Evolutionary conservation across 1,140 invertebrate genomes (phyloP).

Genomic region (Hycleus cichorii): DNA sequence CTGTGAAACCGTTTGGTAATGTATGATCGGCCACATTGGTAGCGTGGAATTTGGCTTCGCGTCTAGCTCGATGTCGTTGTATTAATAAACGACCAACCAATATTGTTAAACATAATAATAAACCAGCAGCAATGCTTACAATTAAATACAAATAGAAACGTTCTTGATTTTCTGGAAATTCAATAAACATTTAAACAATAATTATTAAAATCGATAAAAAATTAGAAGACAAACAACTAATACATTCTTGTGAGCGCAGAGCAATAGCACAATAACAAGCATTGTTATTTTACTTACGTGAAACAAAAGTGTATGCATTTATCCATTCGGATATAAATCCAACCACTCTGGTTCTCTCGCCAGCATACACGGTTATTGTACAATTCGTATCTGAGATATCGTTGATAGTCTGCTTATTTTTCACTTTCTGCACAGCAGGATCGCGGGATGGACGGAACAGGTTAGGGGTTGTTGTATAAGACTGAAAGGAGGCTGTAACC

Average conservation of each 20-base stretch:
- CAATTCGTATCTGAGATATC: constrained; percentile 31
- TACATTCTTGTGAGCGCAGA: background rate
- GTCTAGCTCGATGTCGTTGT: constrained; percentile 50
- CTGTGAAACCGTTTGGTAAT: constrained; percentile 60
- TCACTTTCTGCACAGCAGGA: constrained; percentile 17
- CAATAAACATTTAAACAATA: background rate
- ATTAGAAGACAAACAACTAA: too few species aligned
- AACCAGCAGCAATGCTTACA: constrained; percentile 58
- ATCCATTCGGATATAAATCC: constrained; percentile 52
- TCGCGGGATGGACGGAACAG: constrained; percentile 16
- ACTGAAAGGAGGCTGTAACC: constrained; percentile 20
- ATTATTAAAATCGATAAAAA: too few species aligned
- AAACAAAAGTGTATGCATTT: constrained; percentile 44
- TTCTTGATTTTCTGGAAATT: constrained; percentile 63
- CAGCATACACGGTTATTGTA: constrained; percentile 30
- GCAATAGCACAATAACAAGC: background rate
- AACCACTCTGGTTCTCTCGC: constrained; percentile 39
- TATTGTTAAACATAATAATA: constrained; percentile 59
- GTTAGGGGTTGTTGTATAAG: constrained; percentile 17
- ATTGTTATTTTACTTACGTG: constrained; percentile 39
- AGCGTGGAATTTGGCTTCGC: constrained; percentile 48
- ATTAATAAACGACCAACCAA: constrained; percentile 58
- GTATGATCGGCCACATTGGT: constrained; percentile 50
- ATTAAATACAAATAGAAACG: constrained; percentile 71
- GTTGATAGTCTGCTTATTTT: constrained; percentile 9